Conservation (phyloP, 2,888 invertebrate species). For the Campoletis raptor region DNA sequence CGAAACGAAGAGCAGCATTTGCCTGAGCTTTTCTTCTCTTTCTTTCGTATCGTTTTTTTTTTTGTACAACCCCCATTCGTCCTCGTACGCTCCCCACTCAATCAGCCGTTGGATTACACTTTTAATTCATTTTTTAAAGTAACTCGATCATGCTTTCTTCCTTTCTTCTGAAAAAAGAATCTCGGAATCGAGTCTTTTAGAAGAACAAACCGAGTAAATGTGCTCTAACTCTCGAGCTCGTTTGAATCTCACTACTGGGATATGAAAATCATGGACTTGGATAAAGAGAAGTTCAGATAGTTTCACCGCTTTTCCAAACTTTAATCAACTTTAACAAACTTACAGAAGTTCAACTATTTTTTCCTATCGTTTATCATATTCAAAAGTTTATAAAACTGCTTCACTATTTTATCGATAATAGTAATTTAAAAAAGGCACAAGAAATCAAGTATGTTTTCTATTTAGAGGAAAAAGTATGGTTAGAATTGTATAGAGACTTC, state of each 20-base stretch:
- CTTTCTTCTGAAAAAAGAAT: slow-evolving; percentile 70
- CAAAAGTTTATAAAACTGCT: neutral
- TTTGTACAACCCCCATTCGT: slow-evolving; percentile 59
- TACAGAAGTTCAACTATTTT: neutral
- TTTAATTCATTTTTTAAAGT: slow-evolving; percentile 82
- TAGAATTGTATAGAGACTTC: slow-evolving; percentile 30
- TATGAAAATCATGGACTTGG: slow-evolving; percentile 18
- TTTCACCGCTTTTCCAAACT: slow-evolving; percentile 4
- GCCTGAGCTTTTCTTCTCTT: slow-evolving; percentile 36
- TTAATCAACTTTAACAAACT: neutral
- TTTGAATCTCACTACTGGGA: slow-evolving; percentile 10
- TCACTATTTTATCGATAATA: slow-evolving; percentile 2
- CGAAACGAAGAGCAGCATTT: slow-evolving; percentile 70
- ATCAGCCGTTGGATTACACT: slow-evolving; percentile 82
- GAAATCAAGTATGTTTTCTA: slow-evolving; percentile 29
- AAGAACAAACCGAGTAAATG: slow-evolving; percentile 28
- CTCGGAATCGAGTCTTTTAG: slow-evolving; percentile 68
- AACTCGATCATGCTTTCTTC: slow-evolving; percentile 73
- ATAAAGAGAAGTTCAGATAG: slow-evolving; percentile 51
- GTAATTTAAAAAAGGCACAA: slow-evolving; percentile 16
- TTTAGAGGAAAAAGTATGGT: slow-evolving; percentile 43
- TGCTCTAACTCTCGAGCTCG: neutral
- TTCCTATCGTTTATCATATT: neutral
- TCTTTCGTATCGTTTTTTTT: slow-evolving; percentile 33
- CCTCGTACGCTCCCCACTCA: slow-evolving; percentile 75